Evolutionary conservation across 2,113 vertebrate species (phyloP).

Genomic region (Eretmochelys imbricata): DNA sequence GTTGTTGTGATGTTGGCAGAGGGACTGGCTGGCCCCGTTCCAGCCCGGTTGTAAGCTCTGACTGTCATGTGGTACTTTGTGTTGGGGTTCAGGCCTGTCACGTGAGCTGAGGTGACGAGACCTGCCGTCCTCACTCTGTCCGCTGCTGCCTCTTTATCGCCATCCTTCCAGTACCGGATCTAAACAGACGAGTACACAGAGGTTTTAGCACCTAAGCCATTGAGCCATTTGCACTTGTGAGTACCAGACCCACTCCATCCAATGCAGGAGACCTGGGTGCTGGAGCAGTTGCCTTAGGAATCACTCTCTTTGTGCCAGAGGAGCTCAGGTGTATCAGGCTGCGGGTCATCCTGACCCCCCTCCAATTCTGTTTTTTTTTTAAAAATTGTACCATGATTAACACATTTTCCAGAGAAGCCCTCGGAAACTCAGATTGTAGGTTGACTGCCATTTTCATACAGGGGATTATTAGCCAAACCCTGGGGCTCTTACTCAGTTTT

Average conservation of each 20-base stretch:
- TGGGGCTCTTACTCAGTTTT: neutral
- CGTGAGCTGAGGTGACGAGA: constrained; percentile 84
- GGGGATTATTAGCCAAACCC: neutral
- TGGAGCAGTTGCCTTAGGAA: neutral
- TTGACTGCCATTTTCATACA: neutral
- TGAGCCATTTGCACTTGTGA: neutral
- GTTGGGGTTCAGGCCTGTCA: constrained; percentile 88
- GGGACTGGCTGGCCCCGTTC: constrained; percentile 91
- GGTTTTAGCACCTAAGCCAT: neutral
- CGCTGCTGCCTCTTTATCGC: constrained; percentile 92
- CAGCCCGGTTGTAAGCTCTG: constrained; percentile 94
- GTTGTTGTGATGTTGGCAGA: constrained; percentile 87
- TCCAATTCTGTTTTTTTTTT: neutral
- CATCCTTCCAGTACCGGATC: constrained; percentile 96
- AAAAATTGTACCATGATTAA: neutral
- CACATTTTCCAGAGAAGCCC: neutral
- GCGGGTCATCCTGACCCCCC: neutral
- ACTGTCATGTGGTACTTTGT: constrained; percentile 93
- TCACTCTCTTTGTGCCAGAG: neutral
- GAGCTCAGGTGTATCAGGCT: neutral
- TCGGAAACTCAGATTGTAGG: neutral
- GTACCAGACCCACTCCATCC: neutral
- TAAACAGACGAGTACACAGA: neutral
- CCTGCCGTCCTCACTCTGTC: constrained; percentile 93
- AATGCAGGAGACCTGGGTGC: neutral